A percentile compares a stretch with the other conserved stretches of the same genome.
phyloP scores from a whole-genome alignment of 2,888 invertebrate species.

The Acleris laterana region DNA sequence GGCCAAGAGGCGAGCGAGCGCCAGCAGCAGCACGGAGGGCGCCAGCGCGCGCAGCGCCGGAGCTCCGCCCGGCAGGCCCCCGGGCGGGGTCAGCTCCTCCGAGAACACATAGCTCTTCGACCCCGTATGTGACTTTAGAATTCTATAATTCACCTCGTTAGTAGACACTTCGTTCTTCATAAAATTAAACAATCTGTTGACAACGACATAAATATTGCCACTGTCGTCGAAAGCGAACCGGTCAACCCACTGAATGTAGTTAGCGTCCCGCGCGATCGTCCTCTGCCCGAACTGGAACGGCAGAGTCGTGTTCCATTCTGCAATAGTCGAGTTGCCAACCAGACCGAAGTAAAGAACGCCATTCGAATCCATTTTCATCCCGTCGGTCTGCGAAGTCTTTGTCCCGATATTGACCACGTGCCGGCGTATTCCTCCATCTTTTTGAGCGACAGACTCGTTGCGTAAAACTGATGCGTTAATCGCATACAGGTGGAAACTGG shows the following conservation, averaged over 20 bases:
- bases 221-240: slow-evolving; percentile 87
- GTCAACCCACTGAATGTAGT: slow-evolving; percentile 89
- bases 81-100: slow-evolving; percentile 58
- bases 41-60: slow-evolving; percentile 59
- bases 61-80: slow-evolving; percentile 50
- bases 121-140: slow-evolving; percentile 85
- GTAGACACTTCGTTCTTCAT: slow-evolving; percentile 85
- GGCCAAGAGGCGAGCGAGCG: slow-evolving; percentile 69
- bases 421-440: slow-evolving; percentile 64
- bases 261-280: slow-evolving; percentile 87
- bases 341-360: slow-evolving; percentile 89
- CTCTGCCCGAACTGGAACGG: slow-evolving; percentile 85
- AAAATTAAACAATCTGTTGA: slow-evolving; percentile 88
- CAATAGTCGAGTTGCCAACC: slow-evolving; percentile 87
- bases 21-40: slow-evolving; percentile 61
- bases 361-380: slow-evolving; percentile 89
- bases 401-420: slow-evolving; percentile 85
- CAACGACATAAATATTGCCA: slow-evolving; percentile 87
- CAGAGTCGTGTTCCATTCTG: slow-evolving; percentile 87
- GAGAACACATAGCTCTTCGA: slow-evolving; percentile 87
- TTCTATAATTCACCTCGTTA: slow-evolving; percentile 87
- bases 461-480: slow-evolving; percentile 86
- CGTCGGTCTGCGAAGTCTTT: slow-evolving; percentile 88
- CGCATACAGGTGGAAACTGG: slow-evolving; percentile 87
- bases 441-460: slow-evolving; percentile 74